Evolutionary conservation across 2,113 vertebrate species (phyloP), one percentile per base, ranked within the genome.

Genomic region (Malurus alboscapulatus): DNA sequence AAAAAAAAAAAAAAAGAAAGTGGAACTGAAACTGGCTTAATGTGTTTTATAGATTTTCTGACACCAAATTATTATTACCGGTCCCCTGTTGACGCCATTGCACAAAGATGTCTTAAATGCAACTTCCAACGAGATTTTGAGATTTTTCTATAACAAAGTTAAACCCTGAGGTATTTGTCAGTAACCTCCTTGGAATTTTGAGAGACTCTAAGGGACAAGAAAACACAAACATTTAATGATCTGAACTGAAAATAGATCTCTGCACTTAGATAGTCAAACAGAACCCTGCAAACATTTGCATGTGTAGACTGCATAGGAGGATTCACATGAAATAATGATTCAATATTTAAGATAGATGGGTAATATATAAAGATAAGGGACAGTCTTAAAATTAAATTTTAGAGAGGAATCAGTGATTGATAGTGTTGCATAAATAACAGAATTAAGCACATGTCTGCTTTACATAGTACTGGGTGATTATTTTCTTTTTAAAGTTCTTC

Each of bases 1-100:
- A 84, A 75, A 79, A 67, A 45, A 50, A 75, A 51, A 58, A 84
- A 75, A 79, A 67, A 45, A 50, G 72, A 51, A 84, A 17, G 34
- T n/a, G 50, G 21, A 90, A 95, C 81, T 82, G 71, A 97, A 82
- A 80, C 86, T 81, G 69, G 25, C n/a, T 95, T 96, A 96, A 96
- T 97, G 87, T 95, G 81, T 96, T 96, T 96, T 96, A 97, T 96
- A 88, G 97, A 96, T 97, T 97, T 97, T 92, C 89, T 96, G 93
- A 94, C 93, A 94, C 47, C 36, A 88, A 80, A 87, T 94, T 96
- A 97, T 97, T 96, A 96, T 95, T 96, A 79, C 42, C 58, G 14
- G 54, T 90, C 86, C 67, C 92, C 47, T 72, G 90, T 59, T 69
- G 91, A 78, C 57, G 34, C 48, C 82, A 50, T 75, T 84, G 87